Base-by-base conservation (phyloP, 2,888 invertebrate genomes). In the Diaphora mendica region DNA sequence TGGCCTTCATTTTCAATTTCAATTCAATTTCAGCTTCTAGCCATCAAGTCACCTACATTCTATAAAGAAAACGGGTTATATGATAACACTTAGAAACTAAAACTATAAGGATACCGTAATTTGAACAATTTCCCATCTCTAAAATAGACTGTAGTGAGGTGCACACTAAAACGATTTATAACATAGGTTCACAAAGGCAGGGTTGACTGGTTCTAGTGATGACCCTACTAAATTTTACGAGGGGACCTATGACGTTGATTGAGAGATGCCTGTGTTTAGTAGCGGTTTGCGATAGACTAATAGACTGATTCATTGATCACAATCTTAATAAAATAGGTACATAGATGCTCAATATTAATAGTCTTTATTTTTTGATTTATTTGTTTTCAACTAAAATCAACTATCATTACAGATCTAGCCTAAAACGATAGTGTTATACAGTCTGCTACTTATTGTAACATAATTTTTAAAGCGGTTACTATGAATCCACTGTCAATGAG, bases 281-380 rank as follows among this genome's bases (percentile, higher is more conserved):
- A 55, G n/a, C n/a, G 51, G 51, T 55, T 55, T 55, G 51, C 51
- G 51, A 55, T 55, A 55, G n/a, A 55, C 51, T 55, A 55, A n/a
- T 55, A 55, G 51, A 23, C n/a, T n/a, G 11, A 55, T 55, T 55
- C 51, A 55, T 55, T 55, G 51, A 55, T 55, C 51, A 55, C 23
- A n/a, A 55, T 55, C 51, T 55, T 55, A 23, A 55, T 23, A 55
- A 55, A 55, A 55, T 55, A 55, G n/a, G 8, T 11, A 9, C 3
- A 3, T 23, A 2, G 51, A 9, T 55, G 51, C 20, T n/a, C 7
- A 55, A 11, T 20, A 20, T 23, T 51, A 44, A 44, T 15, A 44
- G 5, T 44, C 13, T 13, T 44, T 1, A 3, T 4, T 39, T 39
- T 39, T 39, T 39, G 1, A 33, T 39, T 39, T 39, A 39, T 11